phyloP scores from a whole-genome alignment of 1,140 invertebrate species.

The Epicauta chinensis region DNA sequence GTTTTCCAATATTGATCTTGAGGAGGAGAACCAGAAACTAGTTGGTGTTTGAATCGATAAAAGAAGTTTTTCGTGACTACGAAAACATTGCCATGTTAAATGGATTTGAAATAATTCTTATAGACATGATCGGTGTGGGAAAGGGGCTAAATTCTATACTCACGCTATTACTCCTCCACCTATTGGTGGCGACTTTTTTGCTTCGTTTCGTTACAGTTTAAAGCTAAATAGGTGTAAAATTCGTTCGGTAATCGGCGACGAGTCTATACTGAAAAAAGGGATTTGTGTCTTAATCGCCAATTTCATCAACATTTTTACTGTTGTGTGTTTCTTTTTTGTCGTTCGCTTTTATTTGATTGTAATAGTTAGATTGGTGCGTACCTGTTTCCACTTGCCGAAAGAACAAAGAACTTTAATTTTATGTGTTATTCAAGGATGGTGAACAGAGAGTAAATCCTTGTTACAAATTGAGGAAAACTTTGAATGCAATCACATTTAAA shows the following conservation, averaged over 20 bases:
- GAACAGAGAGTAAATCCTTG: constrained; percentile 26
- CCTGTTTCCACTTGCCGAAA: not conserved
- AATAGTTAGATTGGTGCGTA: not conserved
- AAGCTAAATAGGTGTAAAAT: constrained; percentile 44
- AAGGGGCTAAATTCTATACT: constrained; percentile 23
- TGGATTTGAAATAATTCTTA: constrained; percentile 39
- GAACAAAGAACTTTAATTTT: constrained; percentile 26
- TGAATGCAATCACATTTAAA: constrained; percentile 28
- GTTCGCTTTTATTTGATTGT: not conserved
- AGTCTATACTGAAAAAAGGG: constrained; percentile 25
- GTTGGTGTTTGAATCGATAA: constrained; percentile 23
- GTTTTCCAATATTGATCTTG: no score
- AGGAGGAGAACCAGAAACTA: constrained; percentile 16
- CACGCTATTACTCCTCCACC: not conserved
- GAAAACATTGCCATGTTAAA: constrained; percentile 35
- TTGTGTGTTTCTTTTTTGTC: not conserved
- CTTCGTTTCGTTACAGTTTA: constrained; percentile 29
- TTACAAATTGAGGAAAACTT: constrained; percentile 23
- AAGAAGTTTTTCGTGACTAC: constrained; percentile 32
- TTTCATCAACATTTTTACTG: not conserved
- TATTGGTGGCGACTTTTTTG: constrained; percentile 20
- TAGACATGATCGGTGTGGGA: constrained; percentile 33
- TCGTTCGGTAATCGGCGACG: constrained; percentile 38
- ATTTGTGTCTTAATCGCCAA: not conserved
- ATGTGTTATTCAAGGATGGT: constrained; percentile 32